A percentile compares a stretch with the other conserved stretches of the same genome.
Evolutionary conservation across 2,113 vertebrate genomes (phyloP).

Genomic region (Micronisus gabar): DNA sequence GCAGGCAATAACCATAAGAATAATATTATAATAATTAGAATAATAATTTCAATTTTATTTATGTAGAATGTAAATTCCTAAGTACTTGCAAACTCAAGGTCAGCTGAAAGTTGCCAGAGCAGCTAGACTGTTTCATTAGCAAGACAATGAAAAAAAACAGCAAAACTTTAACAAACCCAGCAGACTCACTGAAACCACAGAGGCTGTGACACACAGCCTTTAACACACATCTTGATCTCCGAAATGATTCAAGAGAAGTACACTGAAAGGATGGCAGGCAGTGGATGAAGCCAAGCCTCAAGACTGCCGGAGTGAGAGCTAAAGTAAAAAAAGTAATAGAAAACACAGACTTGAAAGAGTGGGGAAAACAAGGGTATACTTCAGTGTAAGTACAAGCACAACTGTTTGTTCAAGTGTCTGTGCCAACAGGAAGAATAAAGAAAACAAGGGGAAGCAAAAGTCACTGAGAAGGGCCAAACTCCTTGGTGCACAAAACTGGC

Average conservation of each 20-base stretch:
- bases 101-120: slow-evolving; percentile 17
- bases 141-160: not conserved
- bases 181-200: not conserved
- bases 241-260: not conserved
- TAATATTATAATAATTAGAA: not conserved
- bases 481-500: not conserved
- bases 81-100: slow-evolving; percentile 22
- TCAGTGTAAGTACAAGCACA: not conserved
- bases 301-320: not conserved
- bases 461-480: not conserved
- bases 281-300: not conserved
- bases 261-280: not conserved
- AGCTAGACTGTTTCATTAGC: not conserved
- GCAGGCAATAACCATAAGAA: not conserved
- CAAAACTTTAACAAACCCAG: not conserved
- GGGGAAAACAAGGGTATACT: not conserved
- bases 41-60: slow-evolving; percentile 9
- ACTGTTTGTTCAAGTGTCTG: not conserved
- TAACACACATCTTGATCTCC: not conserved
- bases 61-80: not conserved
- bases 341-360: not conserved
- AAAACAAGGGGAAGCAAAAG: not conserved
- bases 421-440: not conserved
- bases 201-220: not conserved
- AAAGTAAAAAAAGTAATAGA: not conserved